Evolutionary conservation across 2,888 invertebrate species (phyloP), one percentile per base, ranked within the genome.

Genomic region (Microchrysa polita): DNA sequence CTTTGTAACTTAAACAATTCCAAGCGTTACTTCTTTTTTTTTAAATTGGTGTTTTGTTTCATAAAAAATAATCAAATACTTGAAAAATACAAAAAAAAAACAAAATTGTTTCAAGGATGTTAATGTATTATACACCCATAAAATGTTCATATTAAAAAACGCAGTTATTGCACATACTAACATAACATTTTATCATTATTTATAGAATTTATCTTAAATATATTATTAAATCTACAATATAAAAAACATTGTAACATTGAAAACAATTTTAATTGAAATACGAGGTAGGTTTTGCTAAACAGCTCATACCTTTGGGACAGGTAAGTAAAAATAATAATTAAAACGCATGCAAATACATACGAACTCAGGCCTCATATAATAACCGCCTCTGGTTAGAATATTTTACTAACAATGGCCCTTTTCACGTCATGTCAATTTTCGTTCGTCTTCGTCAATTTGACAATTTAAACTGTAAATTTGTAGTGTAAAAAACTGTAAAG

Each of bases 111-210:
- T 34, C 40, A 61, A 18, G 44, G 48, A 65, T 69, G 69, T 69
- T 69, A 22, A 57, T 57, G 69, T 69, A 69, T 57, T 69, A 69
- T 69, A 69, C 53, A 55, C 69, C 9, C n/a, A 65, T 48, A 7
- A 65, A 34, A 20, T 65, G 44, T 44, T 65, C 65, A 65, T 48
- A 65, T 34, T 42, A 44, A 65, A 65, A 44, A n/a, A 44, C 7
- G 27, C 27, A 34, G 27, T 34, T 34, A 34, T 65, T 44, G 44
- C 23, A 65, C 18, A 65, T 48, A 65, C 22, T 34, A 10, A 65
- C 16, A 65, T 12, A 22, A 44, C 5, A 16, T 20, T 42, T n/a
- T 42, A 42, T 42, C 23, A 20, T 16, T 59, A 40, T 61, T 40
- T 61, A 23, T 27, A 61, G 42, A 61, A 10, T 48, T 48, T n/a